A percentile compares a stretch with the other conserved stretches of the same genome.
Conservation (phyloP, 2,888 invertebrate genomes). For the Serrognathus titanus region DNA sequence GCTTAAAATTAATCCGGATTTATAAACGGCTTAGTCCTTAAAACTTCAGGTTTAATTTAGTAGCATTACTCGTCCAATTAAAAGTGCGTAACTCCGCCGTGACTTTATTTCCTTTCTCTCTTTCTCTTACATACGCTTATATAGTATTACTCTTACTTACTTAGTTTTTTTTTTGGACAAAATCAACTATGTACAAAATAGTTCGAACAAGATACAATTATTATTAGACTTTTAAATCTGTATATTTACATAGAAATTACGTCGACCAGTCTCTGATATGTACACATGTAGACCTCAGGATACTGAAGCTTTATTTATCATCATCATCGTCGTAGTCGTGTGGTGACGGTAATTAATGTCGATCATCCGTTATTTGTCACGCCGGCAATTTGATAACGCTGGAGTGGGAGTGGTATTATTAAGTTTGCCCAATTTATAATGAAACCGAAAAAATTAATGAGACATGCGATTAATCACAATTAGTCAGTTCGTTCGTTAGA, state of each 20-base stretch:
- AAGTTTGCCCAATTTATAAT: constrained; percentile 12
- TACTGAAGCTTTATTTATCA: too few species aligned
- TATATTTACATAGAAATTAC: constrained; percentile 13
- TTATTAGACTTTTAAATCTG: constrained; percentile 10
- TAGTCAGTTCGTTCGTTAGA: constrained; percentile 17
- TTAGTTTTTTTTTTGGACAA: neutral
- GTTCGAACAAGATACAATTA: constrained; percentile 3
- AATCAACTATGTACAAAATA: constrained; percentile 14
- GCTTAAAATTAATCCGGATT: constrained; percentile 10
- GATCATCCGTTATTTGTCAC: too few species aligned
- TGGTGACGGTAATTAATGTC: too few species aligned
- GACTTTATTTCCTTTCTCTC: too few species aligned
- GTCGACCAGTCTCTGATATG: neutral
- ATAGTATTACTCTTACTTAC: neutral
- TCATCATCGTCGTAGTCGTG: too few species aligned
- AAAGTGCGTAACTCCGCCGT: neutral
- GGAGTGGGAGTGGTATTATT: constrained; percentile 15
- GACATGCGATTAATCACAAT: constrained; percentile 24
- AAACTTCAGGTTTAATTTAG: constrained; percentile 12
- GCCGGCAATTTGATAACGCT: constrained; percentile 12
- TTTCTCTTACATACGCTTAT: too few species aligned
- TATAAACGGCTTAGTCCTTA: constrained; percentile 16
- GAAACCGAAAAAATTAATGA: constrained; percentile 4
- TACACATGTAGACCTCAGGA: neutral
- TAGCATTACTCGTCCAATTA: constrained; percentile 12